A percentile compares a stretch with the other conserved stretches of the same genome.
Evolutionary conservation across 2,888 invertebrate species (phyloP).

Genomic region (Gonocerus acuteangulatus): DNA sequence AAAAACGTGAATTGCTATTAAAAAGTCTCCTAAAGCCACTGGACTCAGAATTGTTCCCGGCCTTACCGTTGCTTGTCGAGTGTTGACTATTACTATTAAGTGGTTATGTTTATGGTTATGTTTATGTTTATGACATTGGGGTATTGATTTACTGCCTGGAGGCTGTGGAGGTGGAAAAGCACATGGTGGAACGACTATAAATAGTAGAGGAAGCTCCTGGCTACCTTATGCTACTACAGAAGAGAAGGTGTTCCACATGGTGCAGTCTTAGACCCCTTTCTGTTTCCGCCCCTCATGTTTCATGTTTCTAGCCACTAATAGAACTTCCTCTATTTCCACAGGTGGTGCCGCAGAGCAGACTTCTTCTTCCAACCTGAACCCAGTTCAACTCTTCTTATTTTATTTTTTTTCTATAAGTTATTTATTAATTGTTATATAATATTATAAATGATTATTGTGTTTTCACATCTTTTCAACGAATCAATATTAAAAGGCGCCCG

Average conservation of each 20-base stretch:
- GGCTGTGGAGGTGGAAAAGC: not conserved
- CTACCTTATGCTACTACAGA: too few relatives aligned
- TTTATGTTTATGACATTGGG: too few relatives aligned
- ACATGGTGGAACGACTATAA: slow-evolving; percentile 13
- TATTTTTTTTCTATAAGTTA: slow-evolving; percentile 12
- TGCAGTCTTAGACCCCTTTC: not conserved
- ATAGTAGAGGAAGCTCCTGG: slow-evolving; percentile 2
- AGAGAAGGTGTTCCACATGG: not conserved
- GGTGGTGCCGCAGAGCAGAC: slow-evolving; percentile 10
- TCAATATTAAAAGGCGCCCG: not conserved
- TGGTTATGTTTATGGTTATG: too few relatives aligned
- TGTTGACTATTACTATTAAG: too few relatives aligned
- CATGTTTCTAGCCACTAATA: slow-evolving; percentile 1
- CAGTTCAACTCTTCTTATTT: not conserved
- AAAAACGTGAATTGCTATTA: too few relatives aligned
- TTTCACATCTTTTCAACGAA: not conserved
- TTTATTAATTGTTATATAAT: slow-evolving; percentile 24
- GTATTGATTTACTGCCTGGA: too few relatives aligned
- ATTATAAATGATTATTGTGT: slow-evolving; percentile 17
- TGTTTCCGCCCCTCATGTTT: not conserved
- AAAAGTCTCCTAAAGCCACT: too few relatives aligned
- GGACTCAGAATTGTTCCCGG: too few relatives aligned
- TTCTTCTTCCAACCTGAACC: slow-evolving; percentile 14
- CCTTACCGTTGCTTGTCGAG: too few relatives aligned
- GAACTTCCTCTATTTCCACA: slow-evolving; percentile 14